phyloP scores from a whole-genome alignment of 2,888 invertebrate species.

The Papilio gigon region DNA sequence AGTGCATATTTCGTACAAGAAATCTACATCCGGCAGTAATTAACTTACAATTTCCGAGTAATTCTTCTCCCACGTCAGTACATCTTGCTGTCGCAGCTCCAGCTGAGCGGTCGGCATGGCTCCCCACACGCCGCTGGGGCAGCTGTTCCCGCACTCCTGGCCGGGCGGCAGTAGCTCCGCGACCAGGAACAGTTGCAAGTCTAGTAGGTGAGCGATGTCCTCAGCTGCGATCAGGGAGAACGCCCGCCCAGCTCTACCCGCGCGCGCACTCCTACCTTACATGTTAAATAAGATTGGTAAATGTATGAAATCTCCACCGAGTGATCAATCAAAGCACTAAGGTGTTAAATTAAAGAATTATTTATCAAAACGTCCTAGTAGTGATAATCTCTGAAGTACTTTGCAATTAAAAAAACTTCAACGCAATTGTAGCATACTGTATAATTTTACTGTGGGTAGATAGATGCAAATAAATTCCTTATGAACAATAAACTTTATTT shows the following conservation, averaged over 20 bases:
- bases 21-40: no score
- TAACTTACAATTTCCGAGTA: slow-evolving; percentile 88
- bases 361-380: no score
- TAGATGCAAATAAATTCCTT: no score
- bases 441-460: no score
- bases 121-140: slow-evolving; percentile 87
- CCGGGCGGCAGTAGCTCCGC: slow-evolving; percentile 80
- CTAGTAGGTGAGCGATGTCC: slow-evolving; percentile 95
- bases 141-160: slow-evolving; percentile 54
- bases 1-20: no score
- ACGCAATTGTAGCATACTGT: no score
- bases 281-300: background rate
- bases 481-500: no score
- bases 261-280: slow-evolving; percentile 94
- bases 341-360: no score
- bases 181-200: slow-evolving; percentile 96
- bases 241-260: slow-evolving; percentile 95
- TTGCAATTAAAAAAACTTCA: no score
- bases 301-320: background rate
- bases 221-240: slow-evolving; percentile 95
- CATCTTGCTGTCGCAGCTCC: slow-evolving; percentile 91
- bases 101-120: slow-evolving; percentile 90
- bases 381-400: no score
- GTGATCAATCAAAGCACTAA: no score
- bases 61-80: slow-evolving; percentile 88